Conservation (phyloP, 2,797 vertebrate species). For the Coranthus polyacanthus region DNA sequence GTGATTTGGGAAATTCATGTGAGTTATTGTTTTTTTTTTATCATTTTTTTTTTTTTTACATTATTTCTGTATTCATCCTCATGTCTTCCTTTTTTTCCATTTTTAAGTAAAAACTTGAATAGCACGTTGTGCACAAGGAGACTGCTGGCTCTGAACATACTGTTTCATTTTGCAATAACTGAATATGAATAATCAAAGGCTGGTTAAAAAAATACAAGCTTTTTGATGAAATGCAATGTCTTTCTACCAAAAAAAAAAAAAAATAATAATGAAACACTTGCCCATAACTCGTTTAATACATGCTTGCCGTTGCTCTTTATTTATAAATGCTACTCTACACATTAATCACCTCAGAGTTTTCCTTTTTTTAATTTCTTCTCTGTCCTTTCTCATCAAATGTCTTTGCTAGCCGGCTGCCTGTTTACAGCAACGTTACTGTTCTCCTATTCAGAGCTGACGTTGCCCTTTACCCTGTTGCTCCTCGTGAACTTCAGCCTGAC, state of each 20-base stretch:
- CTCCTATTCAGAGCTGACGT: constrained; percentile 25
- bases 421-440: neutral
- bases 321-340: neutral
- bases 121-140: too few species aligned
- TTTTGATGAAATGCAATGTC: constrained; percentile 1
- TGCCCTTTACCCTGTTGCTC: constrained; percentile 44
- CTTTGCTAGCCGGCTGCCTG: constrained; percentile 26
- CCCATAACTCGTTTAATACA: neutral
- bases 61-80: constrained; percentile 52
- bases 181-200: too few species aligned
- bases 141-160: too few species aligned
- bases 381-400: constrained; percentile 12
- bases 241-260: too few species aligned
- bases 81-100: constrained; percentile 37
- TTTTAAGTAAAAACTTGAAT: too few species aligned
- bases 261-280: neutral
- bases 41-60: constrained; percentile 75
- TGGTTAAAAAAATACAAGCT: too few species aligned
- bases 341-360: constrained; percentile 8
- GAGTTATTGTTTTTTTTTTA: constrained; percentile 89
- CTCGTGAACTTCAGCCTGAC: constrained; percentile 31
- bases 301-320: constrained; percentile 25
- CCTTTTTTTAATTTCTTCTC: neutral
- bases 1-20: constrained; percentile 99
- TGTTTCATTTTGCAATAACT: too few species aligned